These are phyloP conservation scores for Biston stratarius DNA, from an alignment of 2,888 invertebrate genomes.

Conservation along the genomic window DNA sequence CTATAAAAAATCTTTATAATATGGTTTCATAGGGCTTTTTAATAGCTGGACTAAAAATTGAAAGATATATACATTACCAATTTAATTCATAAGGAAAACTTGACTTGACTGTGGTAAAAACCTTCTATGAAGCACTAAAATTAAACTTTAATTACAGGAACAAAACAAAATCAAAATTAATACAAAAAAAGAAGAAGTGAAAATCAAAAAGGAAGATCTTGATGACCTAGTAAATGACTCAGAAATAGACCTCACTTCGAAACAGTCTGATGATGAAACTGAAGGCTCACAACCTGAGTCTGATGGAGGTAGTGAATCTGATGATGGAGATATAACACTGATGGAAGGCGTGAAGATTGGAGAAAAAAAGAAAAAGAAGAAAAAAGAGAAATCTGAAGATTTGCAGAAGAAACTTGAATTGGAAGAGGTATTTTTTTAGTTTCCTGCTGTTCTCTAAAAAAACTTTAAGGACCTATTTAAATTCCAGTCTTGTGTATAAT, in stretches of 20 bases:
- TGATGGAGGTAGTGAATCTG: conserved; percentile 38
- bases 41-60: too few relatives aligned
- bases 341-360: conserved; percentile 76
- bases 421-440: conserved; percentile 64
- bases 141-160: not conserved
- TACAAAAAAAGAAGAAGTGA: conserved; percentile 52
- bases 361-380: conserved; percentile 73
- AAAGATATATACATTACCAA: too few relatives aligned
- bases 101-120: too few relatives aligned
- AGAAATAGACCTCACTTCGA: conserved; percentile 31
- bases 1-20: too few relatives aligned
- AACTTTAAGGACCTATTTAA: too few relatives aligned
- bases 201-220: conserved; percentile 58
- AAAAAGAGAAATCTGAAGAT: conserved; percentile 74
- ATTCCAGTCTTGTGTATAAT: conserved; percentile 33
- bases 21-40: too few relatives aligned
- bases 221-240: conserved; percentile 59
- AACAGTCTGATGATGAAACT: conserved; percentile 40
- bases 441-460: too few relatives aligned
- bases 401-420: conserved; percentile 79
- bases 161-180: conserved; percentile 34
- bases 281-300: conserved; percentile 32
- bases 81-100: too few relatives aligned
- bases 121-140: too few relatives aligned
- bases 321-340: conserved; percentile 65